phyloP scores from a whole-genome alignment of 2,888 invertebrate species.

The Leptopilina drosophilae region DNA sequence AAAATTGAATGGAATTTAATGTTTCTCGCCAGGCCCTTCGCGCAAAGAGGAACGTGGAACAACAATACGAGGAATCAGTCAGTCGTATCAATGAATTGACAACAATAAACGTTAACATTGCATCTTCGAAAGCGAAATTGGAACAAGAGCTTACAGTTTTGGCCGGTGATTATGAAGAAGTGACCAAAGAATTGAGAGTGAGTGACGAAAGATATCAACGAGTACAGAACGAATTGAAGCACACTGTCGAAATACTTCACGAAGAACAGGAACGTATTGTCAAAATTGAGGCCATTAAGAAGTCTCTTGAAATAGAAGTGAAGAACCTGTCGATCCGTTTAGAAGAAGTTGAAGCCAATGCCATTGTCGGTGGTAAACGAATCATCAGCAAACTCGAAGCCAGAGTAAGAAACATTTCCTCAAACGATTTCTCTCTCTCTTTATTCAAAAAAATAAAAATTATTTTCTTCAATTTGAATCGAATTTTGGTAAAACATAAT shows the following conservation, averaged over 20 bases:
- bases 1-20: constrained; percentile 17
- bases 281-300: constrained; percentile 98
- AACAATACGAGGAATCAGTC: constrained; percentile 92
- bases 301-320: constrained; percentile 97
- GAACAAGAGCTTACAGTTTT: constrained; percentile 95
- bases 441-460: not conserved
- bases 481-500: not conserved
- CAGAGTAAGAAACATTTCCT: constrained; percentile 76
- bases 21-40: constrained; percentile 83
- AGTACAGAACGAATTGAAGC: constrained; percentile 93
- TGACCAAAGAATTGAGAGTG: constrained; percentile 95
- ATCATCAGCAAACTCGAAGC: constrained; percentile 99
- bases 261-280: constrained; percentile 98
- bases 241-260: constrained; percentile 94
- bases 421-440: not conserved
- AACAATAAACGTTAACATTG: constrained; percentile 96
- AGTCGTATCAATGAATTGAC: constrained; percentile 96
- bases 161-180: constrained; percentile 98
- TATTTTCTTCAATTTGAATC: not conserved
- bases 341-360: constrained; percentile 98
- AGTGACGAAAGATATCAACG: constrained; percentile 97
- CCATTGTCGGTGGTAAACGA: constrained; percentile 96
- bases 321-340: constrained; percentile 95
- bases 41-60: constrained; percentile 93
- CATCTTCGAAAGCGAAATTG: constrained; percentile 95